Percentiles rank a stretch among this genome's conserved stretches.
Conservation (phyloP, 2,113 vertebrate species). For the Rana temporaria region DNA sequence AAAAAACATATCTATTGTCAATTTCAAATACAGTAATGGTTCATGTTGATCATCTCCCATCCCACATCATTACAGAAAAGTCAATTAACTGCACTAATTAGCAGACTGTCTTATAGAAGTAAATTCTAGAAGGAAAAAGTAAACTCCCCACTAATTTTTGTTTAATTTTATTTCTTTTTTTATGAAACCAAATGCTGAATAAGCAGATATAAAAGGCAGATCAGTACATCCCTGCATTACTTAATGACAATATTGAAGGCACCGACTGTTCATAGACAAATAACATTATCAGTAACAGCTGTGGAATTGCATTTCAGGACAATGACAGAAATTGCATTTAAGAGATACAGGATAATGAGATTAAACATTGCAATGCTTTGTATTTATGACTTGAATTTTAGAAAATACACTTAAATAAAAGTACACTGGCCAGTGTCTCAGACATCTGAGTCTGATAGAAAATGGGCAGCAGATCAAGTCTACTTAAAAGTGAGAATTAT, state of each 20-base stretch:
- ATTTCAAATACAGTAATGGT: too few species aligned
- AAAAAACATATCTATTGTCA: too few species aligned
- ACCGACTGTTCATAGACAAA: background rate
- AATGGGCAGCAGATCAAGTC: constrained; percentile 41
- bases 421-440: constrained; percentile 2
- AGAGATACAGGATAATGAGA: constrained; percentile 19
- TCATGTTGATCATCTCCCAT: too few species aligned
- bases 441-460: constrained; percentile 50
- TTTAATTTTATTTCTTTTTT: background rate
- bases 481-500: constrained; percentile 26
- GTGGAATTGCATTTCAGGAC: constrained; percentile 2
- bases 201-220: background rate
- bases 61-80: too few species aligned
- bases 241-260: background rate
- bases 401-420: constrained; percentile 14
- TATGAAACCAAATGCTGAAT: background rate
- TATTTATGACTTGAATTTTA: constrained; percentile 17
- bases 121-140: too few species aligned
- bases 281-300: constrained; percentile 16
- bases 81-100: too few species aligned
- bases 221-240: background rate
- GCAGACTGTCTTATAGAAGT: too few species aligned
- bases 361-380: constrained; percentile 18
- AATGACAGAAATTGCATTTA: constrained; percentile 28
- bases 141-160: background rate